Evolutionary conservation across 2,113 vertebrate species (phyloP), one percentile per base, ranked within the genome.

Genomic region (Eptatretus burgeri): DNA sequence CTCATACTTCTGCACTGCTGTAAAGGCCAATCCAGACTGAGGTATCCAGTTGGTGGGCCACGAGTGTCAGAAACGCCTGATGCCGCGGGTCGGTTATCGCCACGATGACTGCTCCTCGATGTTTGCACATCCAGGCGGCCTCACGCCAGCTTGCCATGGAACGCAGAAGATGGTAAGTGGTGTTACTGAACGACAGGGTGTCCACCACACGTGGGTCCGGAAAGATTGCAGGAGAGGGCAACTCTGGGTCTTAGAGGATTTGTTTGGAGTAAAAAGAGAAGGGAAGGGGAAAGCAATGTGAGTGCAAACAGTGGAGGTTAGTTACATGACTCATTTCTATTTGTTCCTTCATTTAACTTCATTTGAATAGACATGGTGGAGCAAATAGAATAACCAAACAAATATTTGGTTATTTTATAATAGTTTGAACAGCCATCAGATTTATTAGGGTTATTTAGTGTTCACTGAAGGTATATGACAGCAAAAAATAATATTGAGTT

Each of bases 11-110:
- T 41, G 27, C 27, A 41, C 27, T 41, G 9, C 81, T 86, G 71
- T 80, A 76, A 69, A 95, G 76, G 1, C 78, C 81, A 0, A 93
- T 80, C 91, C 91, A 98, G 64, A 88, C 79, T 0, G 83, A 78
- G 1, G 67, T 72, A n/a, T 1, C 79, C 70, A 85, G 73, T 62
- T 74, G 74, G 67, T 74, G 78, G 51, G 84, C 27, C 0, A 86
- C 78, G 73, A 88, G 80, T 0, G 75, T 89, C 66, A 95, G 80
- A 76, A 81, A 85, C 9, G 82, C 80, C 66, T 95, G 86, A 67
- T 85, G 83, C 70, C 76, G 84, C 12, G 91, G 83, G 51, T 80
- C 77, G 0, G 66, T 73, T 63, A 93, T 77, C 1, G 51, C 72
- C 14, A 74, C 81, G 70, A 98, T 73, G 56, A 77, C 87, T 67